Percentiles rank a stretch among this genome's conserved stretches.
These are phyloP conservation scores for Epizoanthus rinbou DNA, from an alignment of 92 coral and sea anemone genomes.

Conservation along the genomic window DNA sequence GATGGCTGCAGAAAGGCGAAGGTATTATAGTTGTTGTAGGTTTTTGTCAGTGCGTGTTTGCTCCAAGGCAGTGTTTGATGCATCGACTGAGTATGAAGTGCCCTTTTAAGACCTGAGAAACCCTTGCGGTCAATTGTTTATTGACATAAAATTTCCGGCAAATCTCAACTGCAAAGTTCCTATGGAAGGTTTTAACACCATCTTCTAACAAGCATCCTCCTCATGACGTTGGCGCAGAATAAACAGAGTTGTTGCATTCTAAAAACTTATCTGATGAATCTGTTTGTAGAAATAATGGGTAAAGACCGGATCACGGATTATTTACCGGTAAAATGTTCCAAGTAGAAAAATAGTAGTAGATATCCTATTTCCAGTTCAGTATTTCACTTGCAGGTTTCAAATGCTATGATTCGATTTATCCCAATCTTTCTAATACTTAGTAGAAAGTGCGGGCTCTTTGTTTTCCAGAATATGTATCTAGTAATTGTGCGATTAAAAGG, in stretches of 20 bases:
- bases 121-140: not conserved
- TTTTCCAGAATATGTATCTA: not conserved
- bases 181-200: slow-evolving; percentile 6
- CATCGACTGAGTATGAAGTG: not conserved
- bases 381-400: not conserved
- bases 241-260: not conserved
- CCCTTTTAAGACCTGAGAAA: not conserved
- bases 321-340: slow-evolving; percentile 6
- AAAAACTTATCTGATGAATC: not conserved
- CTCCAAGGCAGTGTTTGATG: not conserved
- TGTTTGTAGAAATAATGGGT: not conserved
- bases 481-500: not conserved
- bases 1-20: not conserved
- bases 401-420: not conserved
- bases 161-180: not conserved
- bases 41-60: not conserved
- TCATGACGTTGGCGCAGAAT: not conserved
- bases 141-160: slow-evolving; percentile 12
- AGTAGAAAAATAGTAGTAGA: not conserved
- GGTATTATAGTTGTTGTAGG: not conserved
- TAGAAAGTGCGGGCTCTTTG: too few species aligned
- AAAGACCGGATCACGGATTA: slow-evolving; percentile 22
- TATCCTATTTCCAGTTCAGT: not conserved
- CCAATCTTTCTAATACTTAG: not conserved
- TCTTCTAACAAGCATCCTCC: not conserved